Conservation (phyloP, 2,113 vertebrate species). For the Eublepharis macularius region DNA sequence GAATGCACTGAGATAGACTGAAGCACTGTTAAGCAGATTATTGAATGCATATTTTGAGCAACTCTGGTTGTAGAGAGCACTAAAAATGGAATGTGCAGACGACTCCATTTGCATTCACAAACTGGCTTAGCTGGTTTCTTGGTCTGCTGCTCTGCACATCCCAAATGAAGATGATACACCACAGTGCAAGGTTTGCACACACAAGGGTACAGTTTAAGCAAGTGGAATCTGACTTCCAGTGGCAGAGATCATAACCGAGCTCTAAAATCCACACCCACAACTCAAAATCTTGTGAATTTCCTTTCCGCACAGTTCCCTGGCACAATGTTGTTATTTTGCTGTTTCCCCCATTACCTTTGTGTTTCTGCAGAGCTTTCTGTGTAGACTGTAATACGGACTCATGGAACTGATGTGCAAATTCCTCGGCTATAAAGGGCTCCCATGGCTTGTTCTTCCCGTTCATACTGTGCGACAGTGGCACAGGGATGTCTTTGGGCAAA, state of each 20-base stretch:
- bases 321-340: not conserved
- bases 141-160: not conserved
- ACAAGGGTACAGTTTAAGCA: no score
- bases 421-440: constrained; percentile 94
- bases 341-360: constrained; percentile 83
- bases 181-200: not conserved
- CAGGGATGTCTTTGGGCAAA: constrained; percentile 83
- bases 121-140: not conserved
- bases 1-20: not conserved
- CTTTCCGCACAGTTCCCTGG: no score
- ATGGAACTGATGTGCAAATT: constrained; percentile 98
- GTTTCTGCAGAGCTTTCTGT: constrained; percentile 96
- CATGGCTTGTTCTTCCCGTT: constrained; percentile 93
- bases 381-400: constrained; percentile 98
- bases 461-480: constrained; percentile 79
- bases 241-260: not conserved
- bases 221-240: not conserved
- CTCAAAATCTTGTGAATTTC: not conserved
- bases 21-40: not conserved
- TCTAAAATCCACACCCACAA: not conserved
- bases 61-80: not conserved
- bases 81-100: not conserved
- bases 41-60: not conserved
- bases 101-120: not conserved
- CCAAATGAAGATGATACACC: not conserved